Base-by-base conservation (phyloP, 2,888 invertebrate species). In the Nematopogon swammerdamellus region DNA sequence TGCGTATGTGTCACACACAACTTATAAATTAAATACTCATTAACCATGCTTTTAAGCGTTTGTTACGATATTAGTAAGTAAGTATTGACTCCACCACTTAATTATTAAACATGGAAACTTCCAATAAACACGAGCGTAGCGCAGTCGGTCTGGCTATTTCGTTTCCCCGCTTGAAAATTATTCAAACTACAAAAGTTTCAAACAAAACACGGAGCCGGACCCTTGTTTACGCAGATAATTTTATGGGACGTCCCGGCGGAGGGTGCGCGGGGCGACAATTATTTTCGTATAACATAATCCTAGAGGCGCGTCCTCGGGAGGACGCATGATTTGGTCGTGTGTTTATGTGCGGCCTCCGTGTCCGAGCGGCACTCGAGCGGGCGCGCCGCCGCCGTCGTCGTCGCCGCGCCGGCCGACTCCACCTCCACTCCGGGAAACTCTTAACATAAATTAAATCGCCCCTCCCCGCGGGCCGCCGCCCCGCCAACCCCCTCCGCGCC, bases 211-310 rank as follows among this genome's bases (percentile, higher is more conserved):
- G 64, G 61, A 62, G 62, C 59, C 61, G 62, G 62, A 63, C 68
- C 68, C 67, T 66, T 67, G 68, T 68, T 70, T 65, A 59, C 62
- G 59, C 56, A 61, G 65, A 66, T 70, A 67, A 70, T 70, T 68
- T 63, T 19, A 44, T 54, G 59, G 59, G 60, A 57, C 58, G 58
- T 63, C 66, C 59, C 63, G 62, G 64, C 63, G 60, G 63, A 62
- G 63, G 63, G 64, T 60, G 64, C 63, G 67, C 61, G 57, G 54
- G n/a, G 64, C 66, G 67, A 71, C 72, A 72, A 72, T 75, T 74
- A 74, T 72, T 72, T 70, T 65, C 67, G 67, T 72, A 73, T 70
- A 73, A 70, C 68, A 70, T 71, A 72, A 73, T 70, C 67, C 69
- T 60, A 66, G 66, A 67, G 66, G 65, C 68, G 66, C 63, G 60